These are phyloP conservation scores for Chelidonichthys spinosus DNA, from an alignment of 2,797 vertebrate genomes.

Conservation along the genomic window DNA sequence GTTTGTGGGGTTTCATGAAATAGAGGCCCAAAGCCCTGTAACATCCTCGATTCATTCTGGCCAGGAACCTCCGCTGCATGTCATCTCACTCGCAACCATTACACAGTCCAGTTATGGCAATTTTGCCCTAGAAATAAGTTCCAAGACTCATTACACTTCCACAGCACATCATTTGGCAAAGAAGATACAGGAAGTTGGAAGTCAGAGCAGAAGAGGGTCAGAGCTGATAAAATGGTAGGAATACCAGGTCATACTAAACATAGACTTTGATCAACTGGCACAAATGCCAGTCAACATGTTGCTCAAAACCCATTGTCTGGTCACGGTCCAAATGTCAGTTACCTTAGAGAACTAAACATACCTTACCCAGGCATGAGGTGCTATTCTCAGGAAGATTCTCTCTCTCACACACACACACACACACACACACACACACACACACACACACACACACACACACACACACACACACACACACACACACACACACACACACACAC, in stretches of 20 bases:
- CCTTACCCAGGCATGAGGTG: conserved; percentile 15
- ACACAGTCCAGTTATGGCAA: background rate
- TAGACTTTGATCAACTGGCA: conserved; percentile 31
- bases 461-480: background rate
- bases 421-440: background rate
- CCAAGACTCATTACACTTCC: background rate
- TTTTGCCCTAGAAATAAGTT: background rate
- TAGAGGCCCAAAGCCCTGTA: background rate
- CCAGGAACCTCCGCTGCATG: background rate
- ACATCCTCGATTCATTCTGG: background rate
- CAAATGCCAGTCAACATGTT: background rate
- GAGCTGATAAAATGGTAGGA: conserved; percentile 30
- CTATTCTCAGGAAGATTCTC: conserved; percentile 59
- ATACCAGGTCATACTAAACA: conserved; percentile 56
- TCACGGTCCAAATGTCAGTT: background rate
- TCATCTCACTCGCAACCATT: background rate
- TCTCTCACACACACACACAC: background rate
- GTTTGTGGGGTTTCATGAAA: background rate
- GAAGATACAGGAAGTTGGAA: background rate
- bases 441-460: background rate
- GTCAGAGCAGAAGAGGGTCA: conserved; percentile 23
- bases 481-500: background rate
- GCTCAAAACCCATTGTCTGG: background rate
- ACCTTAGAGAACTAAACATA: conserved; percentile 39
- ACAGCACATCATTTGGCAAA: conserved; percentile 5